A percentile compares a stretch with the other conserved stretches of the same genome.
These are phyloP conservation scores for Macrophya annulata DNA, from an alignment of 2,888 invertebrate genomes.

Conservation along the genomic window DNA sequence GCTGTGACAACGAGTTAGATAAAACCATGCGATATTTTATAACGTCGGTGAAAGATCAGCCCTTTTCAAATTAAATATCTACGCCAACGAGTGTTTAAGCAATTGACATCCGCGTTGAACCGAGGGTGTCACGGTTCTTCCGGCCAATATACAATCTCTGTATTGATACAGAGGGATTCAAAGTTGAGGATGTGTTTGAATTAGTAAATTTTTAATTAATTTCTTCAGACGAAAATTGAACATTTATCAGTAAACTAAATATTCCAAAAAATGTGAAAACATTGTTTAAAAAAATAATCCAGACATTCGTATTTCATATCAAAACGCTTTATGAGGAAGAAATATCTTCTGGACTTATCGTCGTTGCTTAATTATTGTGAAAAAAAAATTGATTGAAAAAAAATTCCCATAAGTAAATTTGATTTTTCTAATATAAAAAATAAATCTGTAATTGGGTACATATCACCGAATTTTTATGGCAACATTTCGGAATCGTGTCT, in stretches of 20 bases:
- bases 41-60: not conserved
- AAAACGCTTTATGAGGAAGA: not conserved
- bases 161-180: constrained; percentile 20
- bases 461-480: not conserved
- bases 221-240: not conserved
- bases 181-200: not conserved
- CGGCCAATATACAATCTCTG: constrained; percentile 1
- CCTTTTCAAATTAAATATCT: not conserved
- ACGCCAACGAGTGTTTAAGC: constrained; percentile 62
- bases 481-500: not conserved
- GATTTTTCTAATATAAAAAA: too few species aligned
- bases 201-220: not conserved
- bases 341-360: too few species aligned
- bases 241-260: too few species aligned
- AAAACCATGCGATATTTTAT: not conserved
- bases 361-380: not conserved
- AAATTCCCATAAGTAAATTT: not conserved
- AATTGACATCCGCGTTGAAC: constrained; percentile 62
- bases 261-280: too few species aligned
- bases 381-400: not conserved
- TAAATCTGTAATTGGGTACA: not conserved
- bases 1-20: not conserved
- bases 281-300: too few species aligned
- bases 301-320: not conserved
- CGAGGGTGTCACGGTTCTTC: constrained; percentile 56